Evolutionary conservation across 2,797 vertebrate species (phyloP).

Genomic region (Notamacropus eugenii): DNA sequence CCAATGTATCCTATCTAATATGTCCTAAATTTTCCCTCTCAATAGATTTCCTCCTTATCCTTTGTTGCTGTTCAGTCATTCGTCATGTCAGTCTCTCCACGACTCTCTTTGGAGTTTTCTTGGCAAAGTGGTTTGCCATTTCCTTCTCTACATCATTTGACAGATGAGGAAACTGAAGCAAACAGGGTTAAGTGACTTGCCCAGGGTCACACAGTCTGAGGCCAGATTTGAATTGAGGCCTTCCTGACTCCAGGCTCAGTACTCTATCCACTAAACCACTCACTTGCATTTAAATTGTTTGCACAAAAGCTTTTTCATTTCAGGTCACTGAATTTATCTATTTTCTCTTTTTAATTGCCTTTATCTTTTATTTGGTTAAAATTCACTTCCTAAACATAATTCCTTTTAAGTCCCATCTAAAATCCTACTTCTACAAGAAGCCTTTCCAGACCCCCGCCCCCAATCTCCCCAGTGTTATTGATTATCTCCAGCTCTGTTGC

Average conservation of each 20-base stretch:
- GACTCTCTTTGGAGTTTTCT: conserved; percentile 9
- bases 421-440: neutral
- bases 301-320: neutral
- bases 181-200: neutral
- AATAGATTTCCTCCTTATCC: neutral
- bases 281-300: neutral
- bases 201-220: neutral
- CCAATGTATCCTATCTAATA: neutral
- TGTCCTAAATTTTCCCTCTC: conserved; percentile 24
- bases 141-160: neutral
- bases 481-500: neutral
- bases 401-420: neutral
- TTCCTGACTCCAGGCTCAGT: neutral
- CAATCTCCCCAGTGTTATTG: neutral
- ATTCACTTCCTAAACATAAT: neutral
- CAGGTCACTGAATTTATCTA: neutral
- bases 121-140: neutral
- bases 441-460: neutral
- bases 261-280: neutral
- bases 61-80: conserved; percentile 10
- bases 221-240: neutral
- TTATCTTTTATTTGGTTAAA: neutral
- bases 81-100: neutral
- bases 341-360: neutral
- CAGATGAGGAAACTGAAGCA: neutral